A percentile compares a stretch with the other conserved stretches of the same genome.
phyloP scores from a whole-genome alignment of 2,888 invertebrate genomes.

The Acanthosepion esculentum region DNA sequence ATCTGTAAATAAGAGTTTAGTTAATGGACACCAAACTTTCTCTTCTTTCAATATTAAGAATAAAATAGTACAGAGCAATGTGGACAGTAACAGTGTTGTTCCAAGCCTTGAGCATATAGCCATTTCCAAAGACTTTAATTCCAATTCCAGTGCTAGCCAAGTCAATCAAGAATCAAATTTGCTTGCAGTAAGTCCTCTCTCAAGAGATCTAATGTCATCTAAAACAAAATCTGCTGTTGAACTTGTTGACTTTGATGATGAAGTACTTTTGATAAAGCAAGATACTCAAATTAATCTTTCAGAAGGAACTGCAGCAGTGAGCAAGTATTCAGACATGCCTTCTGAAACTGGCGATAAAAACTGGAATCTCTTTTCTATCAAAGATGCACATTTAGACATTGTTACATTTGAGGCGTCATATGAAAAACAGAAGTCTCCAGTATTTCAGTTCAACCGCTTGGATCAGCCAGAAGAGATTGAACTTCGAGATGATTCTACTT shows the following conservation, averaged over 20 bases:
- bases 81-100: not conserved
- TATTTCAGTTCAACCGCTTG: not conserved
- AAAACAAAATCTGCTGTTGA: not conserved
- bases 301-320: not conserved
- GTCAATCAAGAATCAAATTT: not conserved
- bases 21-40: not conserved
- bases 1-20: not conserved
- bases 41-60: not conserved
- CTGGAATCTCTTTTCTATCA: not conserved
- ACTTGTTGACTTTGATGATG: not conserved
- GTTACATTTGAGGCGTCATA: not conserved
- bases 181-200: not conserved
- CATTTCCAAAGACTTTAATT: not conserved
- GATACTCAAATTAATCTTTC: not conserved
- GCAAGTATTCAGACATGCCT: not conserved
- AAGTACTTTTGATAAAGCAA: not conserved
- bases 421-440: not conserved
- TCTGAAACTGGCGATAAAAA: not conserved
- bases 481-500: not conserved
- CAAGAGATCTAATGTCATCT: not conserved
- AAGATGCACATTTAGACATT: not conserved
- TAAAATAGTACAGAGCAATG: not conserved
- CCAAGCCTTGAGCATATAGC: not conserved
- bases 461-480: not conserved
- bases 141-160: not conserved